Conservation (phyloP, 2,113 vertebrate species). For the Macrotis lagotis region DNA sequence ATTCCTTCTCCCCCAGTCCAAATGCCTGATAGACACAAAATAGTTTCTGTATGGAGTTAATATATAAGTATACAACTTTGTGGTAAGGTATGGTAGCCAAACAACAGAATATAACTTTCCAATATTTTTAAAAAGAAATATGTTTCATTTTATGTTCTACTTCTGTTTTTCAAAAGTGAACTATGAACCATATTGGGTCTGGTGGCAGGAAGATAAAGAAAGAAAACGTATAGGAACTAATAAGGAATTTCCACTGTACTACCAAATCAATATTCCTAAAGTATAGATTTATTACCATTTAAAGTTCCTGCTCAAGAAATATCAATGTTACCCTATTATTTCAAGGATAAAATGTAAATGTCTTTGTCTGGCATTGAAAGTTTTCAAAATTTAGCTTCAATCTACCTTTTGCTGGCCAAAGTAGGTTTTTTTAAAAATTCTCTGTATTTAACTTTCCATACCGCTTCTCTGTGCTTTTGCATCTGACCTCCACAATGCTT, state of each 20-base stretch:
- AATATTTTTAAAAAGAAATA: background rate
- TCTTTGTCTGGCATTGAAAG: background rate
- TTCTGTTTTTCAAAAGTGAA: background rate
- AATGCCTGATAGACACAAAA: background rate
- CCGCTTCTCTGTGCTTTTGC: background rate
- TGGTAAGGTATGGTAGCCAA: background rate
- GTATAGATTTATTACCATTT: too few relatives aligned
- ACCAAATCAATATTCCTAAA: background rate
- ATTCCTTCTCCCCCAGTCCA: background rate
- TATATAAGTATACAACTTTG: background rate
- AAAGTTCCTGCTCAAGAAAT: background rate
- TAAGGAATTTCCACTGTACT: background rate
- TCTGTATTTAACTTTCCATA: too few relatives aligned
- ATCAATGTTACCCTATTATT: background rate
- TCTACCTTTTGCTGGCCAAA: background rate
- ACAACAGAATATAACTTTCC: slow-evolving; percentile 2
- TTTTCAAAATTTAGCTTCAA: background rate
- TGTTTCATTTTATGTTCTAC: slow-evolving; percentile 8
- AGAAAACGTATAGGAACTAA: background rate
- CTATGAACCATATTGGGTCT: background rate
- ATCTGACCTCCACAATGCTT: background rate
- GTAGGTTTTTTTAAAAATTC: too few relatives aligned
- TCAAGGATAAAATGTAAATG: background rate
- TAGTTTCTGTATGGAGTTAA: slow-evolving; percentile 6
- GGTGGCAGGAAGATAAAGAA: background rate